Percentiles rank a stretch among this genome's conserved stretches.
phyloP scores from a whole-genome alignment of 2,888 invertebrate species.

The Eulithis testata region DNA sequence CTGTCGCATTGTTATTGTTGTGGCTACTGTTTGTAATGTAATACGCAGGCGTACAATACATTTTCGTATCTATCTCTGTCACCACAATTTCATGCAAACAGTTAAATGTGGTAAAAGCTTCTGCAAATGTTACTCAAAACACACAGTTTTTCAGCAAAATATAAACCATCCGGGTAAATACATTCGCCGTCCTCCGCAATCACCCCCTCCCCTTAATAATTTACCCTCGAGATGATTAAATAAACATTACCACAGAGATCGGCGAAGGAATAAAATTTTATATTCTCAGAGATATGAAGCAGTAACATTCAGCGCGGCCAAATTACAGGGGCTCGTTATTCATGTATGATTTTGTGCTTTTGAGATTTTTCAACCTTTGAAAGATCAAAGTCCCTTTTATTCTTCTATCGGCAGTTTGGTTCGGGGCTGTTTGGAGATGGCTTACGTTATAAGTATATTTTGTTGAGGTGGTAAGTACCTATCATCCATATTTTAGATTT shows the following conservation, averaged over 20 bases:
- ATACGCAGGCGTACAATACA: too few species aligned
- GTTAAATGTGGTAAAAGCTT: too few species aligned
- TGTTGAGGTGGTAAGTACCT: neutral
- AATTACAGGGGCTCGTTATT: slow-evolving; percentile 24
- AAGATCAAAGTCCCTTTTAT: slow-evolving; percentile 10
- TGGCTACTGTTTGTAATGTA: too few species aligned
- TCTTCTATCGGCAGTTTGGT: slow-evolving; percentile 16
- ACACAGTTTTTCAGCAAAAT: neutral
- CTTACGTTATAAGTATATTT: slow-evolving; percentile 1
- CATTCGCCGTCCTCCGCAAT: slow-evolving; percentile 12
- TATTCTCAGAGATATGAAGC: slow-evolving; percentile 42
- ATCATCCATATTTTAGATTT: too few species aligned
- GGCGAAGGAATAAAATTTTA: slow-evolving; percentile 46
- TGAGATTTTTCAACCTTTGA: slow-evolving; percentile 19
- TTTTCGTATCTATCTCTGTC: too few species aligned
- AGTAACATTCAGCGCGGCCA: slow-evolving; percentile 42
- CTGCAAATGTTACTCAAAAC: neutral
- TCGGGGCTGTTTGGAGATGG: neutral
- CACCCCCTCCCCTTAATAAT: slow-evolving; percentile 37
- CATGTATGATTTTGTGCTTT: slow-evolving; percentile 31
- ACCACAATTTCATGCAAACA: too few species aligned
- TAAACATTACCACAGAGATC: slow-evolving; percentile 42
- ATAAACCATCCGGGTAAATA: neutral
- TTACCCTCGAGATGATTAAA: slow-evolving; percentile 41
- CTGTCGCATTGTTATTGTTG: too few species aligned